Evolutionary conservation across 2,797 vertebrate genomes (phyloP), one percentile per base, ranked within the genome.

Genomic region (Tapirus indicus): DNA sequence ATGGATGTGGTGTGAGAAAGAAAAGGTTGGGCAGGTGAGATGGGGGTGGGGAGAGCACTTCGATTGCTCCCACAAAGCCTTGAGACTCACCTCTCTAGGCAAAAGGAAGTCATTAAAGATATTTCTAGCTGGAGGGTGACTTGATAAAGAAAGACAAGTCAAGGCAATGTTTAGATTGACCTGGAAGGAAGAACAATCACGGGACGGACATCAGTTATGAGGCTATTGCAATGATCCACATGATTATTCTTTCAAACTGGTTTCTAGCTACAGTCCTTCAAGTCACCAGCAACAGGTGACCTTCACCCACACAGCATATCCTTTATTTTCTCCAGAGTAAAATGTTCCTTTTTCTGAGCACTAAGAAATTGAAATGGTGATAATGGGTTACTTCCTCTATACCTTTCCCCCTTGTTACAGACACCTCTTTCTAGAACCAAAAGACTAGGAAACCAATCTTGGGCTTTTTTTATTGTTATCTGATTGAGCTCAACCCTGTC

Each of bases 251-350:
- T 74, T 87, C 56, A 88, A 71, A 52, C 29, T 5, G 29, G 32
- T 79, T 86, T 87, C 68, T 84, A 87, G 82, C 49, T 69, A 20
- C 17, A 29, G 23, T 74, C 18, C 47, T 56, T 49, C 25, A 95
- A 60, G 68, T 89, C 58, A 58, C 44, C 47, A 68, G 66, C 0
- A 8, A 82, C 54, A 90, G 49, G 92, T 16, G 32, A 77, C 47
- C 56, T 80, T 82, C 64, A 44, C 56, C 71, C 38, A 82, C n/a
- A 77, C 58, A 21, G 13, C 13, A 21, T n/a, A 44, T 38, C 60
- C 68, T 94, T 89, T 66, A 27, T 96, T 95, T 96, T 85, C 88
- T 96, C 89, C 38, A 6, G 32, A 80, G 82, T 29, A 44, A 47
- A 62, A 47, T 44, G 11, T 82, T 89, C 44, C n/a, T 69, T 95